A percentile compares a stretch with the other conserved stretches of the same genome.
phyloP scores from a whole-genome alignment of 2,797 vertebrate species.

The Crenuchus spilurus region DNA sequence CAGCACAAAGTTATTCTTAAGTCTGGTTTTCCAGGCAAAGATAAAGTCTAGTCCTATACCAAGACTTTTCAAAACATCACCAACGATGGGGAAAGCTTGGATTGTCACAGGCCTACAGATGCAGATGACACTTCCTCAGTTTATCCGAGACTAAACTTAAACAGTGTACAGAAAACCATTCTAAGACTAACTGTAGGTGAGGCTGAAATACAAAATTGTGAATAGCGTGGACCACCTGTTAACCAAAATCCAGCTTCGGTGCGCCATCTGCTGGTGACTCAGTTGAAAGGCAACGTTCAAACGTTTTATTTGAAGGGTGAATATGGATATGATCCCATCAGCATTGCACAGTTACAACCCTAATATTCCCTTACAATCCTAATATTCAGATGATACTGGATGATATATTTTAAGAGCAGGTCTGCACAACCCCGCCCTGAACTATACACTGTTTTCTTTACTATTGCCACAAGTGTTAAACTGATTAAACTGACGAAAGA shows the following conservation, averaged over 20 bases:
- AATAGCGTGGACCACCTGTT: neutral
- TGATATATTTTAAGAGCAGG: no score
- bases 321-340: no score
- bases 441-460: no score
- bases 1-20: neutral
- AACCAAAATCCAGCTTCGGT: neutral
- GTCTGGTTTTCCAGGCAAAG: neutral
- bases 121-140: no score
- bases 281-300: neutral
- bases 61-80: neutral
- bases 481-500: no score
- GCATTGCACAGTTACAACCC: neutral
- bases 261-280: constrained; percentile 42
- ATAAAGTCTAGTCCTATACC: neutral
- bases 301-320: neutral
- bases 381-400: no score
- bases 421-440: no score
- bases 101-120: neutral
- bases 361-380: no score
- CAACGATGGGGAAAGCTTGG: neutral
- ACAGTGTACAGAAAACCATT: neutral
- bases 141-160: neutral
- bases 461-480: no score
- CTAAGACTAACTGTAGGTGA: neutral
- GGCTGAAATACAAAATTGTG: neutral